Evolutionary conservation across 2,113 vertebrate species (phyloP).

Genomic region (Syngnathus typhle): DNA sequence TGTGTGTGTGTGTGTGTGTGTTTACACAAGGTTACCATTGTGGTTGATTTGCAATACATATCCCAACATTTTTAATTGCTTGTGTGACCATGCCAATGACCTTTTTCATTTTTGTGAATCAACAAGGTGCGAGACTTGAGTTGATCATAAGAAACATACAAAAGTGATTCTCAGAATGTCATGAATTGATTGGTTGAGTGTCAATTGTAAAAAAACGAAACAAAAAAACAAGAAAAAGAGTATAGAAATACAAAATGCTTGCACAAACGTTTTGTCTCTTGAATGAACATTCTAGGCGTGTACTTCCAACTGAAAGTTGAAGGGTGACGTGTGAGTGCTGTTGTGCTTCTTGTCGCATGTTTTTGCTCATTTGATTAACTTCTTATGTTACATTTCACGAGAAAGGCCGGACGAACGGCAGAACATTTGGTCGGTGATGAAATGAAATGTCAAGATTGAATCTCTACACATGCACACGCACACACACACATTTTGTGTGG

Average conservation of each 20-base stretch:
- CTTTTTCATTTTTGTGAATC: slow-evolving; percentile 25
- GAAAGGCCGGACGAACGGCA: slow-evolving; percentile 32
- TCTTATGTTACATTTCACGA: slow-evolving; percentile 7
- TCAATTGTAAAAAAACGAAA: slow-evolving; percentile 15
- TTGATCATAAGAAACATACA: slow-evolving; percentile 27
- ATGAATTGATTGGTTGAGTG: slow-evolving; percentile 19
- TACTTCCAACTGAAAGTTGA: slow-evolving; percentile 44
- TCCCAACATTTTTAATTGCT: background rate
- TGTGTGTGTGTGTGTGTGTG: slow-evolving; percentile 11
- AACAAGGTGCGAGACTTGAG: slow-evolving; percentile 7
- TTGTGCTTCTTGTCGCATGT: slow-evolving; percentile 52
- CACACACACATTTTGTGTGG: too few relatives aligned
- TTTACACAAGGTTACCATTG: slow-evolving; percentile 41
- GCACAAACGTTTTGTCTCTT: slow-evolving; percentile 32
- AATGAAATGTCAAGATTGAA: slow-evolving; percentile 11
- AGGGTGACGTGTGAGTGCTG: slow-evolving; percentile 31
- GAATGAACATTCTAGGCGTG: slow-evolving; percentile 48
- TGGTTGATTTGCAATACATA: background rate
- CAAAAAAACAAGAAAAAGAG: slow-evolving; percentile 7
- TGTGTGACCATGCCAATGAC: slow-evolving; percentile 27
- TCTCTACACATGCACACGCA: slow-evolving; percentile 2
- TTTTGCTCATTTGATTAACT: slow-evolving; percentile 8
- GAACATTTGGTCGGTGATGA: background rate
- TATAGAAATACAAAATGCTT: slow-evolving; percentile 43
- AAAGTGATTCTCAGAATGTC: slow-evolving; percentile 50